A percentile compares a stretch with the other conserved stretches of the same genome.
These are phyloP conservation scores for Sogatella furcifera DNA, from an alignment of 1,140 invertebrate genomes.

Conservation along the genomic window DNA sequence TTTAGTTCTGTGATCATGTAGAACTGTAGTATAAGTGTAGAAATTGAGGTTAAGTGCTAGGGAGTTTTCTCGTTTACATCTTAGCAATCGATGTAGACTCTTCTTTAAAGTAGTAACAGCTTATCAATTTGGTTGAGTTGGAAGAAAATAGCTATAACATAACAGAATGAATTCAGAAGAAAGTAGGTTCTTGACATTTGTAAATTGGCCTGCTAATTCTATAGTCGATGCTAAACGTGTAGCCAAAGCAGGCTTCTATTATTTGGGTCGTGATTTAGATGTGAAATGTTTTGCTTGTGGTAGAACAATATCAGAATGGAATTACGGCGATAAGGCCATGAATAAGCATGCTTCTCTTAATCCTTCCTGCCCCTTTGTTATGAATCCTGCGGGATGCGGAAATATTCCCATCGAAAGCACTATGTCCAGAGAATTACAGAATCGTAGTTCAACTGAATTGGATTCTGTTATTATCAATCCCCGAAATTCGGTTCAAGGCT, in stretches of 20 bases:
- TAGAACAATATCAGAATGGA: constrained; percentile 58
- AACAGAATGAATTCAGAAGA: constrained; percentile 51
- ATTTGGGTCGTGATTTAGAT: constrained; percentile 49
- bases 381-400: constrained; percentile 46
- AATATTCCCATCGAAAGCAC: constrained; percentile 43
- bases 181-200: constrained; percentile 54
- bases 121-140: no score
- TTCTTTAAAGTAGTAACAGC: no score
- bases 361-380: constrained; percentile 60
- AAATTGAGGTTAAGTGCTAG: no score
- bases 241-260: constrained; percentile 75
- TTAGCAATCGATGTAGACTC: no score
- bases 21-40: no score
- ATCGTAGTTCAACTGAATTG: constrained; percentile 13
- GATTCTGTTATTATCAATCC: background rate
- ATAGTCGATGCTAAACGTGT: constrained; percentile 50
- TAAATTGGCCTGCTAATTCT: constrained; percentile 55
- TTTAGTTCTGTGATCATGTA: no score
- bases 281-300: constrained; percentile 68
- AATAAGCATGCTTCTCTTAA: constrained; percentile 33
- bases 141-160: no score
- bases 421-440: constrained; percentile 2
- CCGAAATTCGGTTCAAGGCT: background rate
- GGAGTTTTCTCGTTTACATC: no score
- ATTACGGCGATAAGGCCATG: constrained; percentile 57